These are phyloP conservation scores for Dasyornis broadbenti DNA, from an alignment of 2,113 vertebrate genomes.

Conservation along the genomic window DNA sequence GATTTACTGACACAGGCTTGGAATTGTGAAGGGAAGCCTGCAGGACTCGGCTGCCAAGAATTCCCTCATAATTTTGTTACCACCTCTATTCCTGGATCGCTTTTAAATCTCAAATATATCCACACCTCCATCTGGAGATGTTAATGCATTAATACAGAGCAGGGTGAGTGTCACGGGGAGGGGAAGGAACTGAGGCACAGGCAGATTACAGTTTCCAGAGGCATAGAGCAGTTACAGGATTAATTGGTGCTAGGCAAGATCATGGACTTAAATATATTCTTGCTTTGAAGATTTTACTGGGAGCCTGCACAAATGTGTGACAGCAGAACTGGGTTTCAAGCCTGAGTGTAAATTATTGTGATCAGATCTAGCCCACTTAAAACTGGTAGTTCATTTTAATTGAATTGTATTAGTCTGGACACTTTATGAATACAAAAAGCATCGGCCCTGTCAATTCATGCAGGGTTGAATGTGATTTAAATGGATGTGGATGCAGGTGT, in stretches of 20 bases:
- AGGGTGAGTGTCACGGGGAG: neutral
- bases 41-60: neutral
- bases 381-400: slow-evolving; percentile 51
- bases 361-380: slow-evolving; percentile 51
- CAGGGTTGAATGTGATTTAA: neutral
- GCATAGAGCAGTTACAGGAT: slow-evolving; percentile 44
- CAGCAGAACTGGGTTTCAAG: slow-evolving; percentile 31
- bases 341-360: slow-evolving; percentile 24
- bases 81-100: neutral
- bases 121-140: neutral
- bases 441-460: neutral
- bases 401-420: slow-evolving; percentile 40
- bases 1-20: neutral
- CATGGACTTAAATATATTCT: slow-evolving; percentile 41
- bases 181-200: slow-evolving; percentile 17
- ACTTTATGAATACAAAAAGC: slow-evolving; percentile 35
- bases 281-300: slow-evolving; percentile 58
- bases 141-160: neutral
- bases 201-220: slow-evolving; percentile 43
- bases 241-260: slow-evolving; percentile 44
- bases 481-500: neutral
- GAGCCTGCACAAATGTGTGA: slow-evolving; percentile 25
- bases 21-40: neutral
- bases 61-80: neutral
- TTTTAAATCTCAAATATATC: neutral